Evolutionary conservation across 2,797 vertebrate species (phyloP).

Genomic region (Chelidonichthys spinosus): DNA sequence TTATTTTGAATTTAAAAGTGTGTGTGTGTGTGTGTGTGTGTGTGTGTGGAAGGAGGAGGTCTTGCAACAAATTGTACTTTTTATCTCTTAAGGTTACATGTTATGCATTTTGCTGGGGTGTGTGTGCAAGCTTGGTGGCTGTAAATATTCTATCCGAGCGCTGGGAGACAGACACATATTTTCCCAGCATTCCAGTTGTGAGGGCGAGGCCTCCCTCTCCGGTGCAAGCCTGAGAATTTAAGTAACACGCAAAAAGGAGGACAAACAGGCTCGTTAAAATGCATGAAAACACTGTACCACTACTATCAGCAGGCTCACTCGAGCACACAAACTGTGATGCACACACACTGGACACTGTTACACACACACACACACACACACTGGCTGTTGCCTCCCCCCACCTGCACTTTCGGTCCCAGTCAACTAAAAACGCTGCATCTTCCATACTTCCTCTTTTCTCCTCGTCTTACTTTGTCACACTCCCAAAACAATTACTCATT

Average conservation of each 20-base stretch:
- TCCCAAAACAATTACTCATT: constrained; percentile 7
- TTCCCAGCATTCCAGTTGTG: constrained; percentile 39
- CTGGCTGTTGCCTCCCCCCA: background rate
- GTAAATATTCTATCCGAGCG: constrained; percentile 32
- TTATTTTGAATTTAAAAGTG: constrained; percentile 17
- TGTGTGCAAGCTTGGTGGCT: background rate
- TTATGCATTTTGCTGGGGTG: constrained; percentile 5
- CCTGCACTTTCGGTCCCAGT: constrained; percentile 2
- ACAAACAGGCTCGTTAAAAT: constrained; percentile 37
- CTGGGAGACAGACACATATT: constrained; percentile 32
- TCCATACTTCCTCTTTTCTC: background rate
- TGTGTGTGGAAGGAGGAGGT: background rate
- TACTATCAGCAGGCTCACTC: constrained; percentile 24
- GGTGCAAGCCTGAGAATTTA: constrained; percentile 21
- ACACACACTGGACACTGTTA: background rate
- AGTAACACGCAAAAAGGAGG: constrained; percentile 14
- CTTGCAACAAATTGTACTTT: constrained; percentile 11
- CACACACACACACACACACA: constrained; percentile 8
- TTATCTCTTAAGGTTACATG: background rate
- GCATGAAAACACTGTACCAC: constrained; percentile 30
- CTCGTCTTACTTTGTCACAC: constrained; percentile 7
- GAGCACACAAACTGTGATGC: background rate
- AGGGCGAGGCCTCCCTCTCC: constrained; percentile 10
- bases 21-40: background rate
- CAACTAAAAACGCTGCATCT: background rate